Evolutionary conservation across 2,797 vertebrate genomes (phyloP), one percentile per base, ranked within the genome.

Genomic region (Hipposideros larvatus): DNA sequence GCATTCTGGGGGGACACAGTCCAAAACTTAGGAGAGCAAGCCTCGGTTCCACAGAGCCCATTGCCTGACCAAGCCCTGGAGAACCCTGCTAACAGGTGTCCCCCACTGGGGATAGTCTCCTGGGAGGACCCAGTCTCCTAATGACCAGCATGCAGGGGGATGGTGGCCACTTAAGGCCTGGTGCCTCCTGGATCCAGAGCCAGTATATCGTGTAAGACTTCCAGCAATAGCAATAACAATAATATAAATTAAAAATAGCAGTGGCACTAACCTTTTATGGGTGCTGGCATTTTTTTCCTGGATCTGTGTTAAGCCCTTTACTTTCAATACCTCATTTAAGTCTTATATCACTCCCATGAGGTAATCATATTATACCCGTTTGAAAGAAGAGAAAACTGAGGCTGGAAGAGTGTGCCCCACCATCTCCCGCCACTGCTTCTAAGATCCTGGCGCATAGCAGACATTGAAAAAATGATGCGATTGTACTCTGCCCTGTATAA

Each of bases 381-480:
- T 75, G 24, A 87, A 46, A 91, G 75, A 22, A 19, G 22, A 37
- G 31, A 70, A 75, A 24, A 68, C 34, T 22, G 28, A 53, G 48
- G 48, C 53, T 48, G 66, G 48, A 79, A 7, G 16, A 18, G 28
- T 74, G 34, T 13, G 37, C 59, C 48, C 43, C 43, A 16, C 48
- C 48, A 5, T 1, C 57, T 65, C 57, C 13, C 0, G 11, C 34
- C 59, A 19, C 66, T 43, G 66, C 41, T 63, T 5, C 1, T 43
- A 11, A 75, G 31, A 75, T 24, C 34, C 82, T 5, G 28, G 91
- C 43, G 18, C 53, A 5, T 9, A 18, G 59, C 53, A 13, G 18
- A 55, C 16, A 7, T 22, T 2, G 26, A 15, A 21, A 0, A 34
- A 9, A 28, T 1, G 34, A 22, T 1, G 51, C 68, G 3, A 21